Conservation (phyloP, 1,140 invertebrate genomes). For the Drosophila willistoni region DNA sequence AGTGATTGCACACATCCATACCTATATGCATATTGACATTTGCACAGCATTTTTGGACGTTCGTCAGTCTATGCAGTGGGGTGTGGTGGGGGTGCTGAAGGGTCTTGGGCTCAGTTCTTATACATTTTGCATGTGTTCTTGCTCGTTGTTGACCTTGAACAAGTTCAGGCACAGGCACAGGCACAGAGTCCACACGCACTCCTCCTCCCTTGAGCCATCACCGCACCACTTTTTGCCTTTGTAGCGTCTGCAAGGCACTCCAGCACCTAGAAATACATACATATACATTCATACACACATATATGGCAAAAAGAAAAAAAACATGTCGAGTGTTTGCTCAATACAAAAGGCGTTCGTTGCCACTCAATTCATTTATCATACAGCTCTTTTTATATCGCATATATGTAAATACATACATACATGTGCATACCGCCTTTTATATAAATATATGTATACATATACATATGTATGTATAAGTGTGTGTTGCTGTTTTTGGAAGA, state of each 20-base stretch:
- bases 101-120: not conserved
- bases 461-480: not conserved
- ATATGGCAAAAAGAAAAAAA: not conserved
- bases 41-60: too few species aligned
- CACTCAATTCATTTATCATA: slow-evolving; percentile 7
- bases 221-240: slow-evolving; percentile 5
- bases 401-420: not conserved
- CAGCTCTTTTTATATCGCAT: too few species aligned
- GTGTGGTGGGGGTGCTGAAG: too few species aligned
- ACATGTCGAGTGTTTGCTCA: slow-evolving; percentile 4
- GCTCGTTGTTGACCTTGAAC: slow-evolving; percentile 62
- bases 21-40: too few species aligned
- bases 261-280: not conserved
- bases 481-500: too few species aligned
- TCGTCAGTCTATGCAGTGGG: too few species aligned
- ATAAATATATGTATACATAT: not conserved
- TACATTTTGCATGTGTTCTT: slow-evolving; percentile 24
- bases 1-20: too few species aligned
- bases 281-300: too few species aligned
- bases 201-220: not conserved
- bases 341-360: slow-evolving; percentile 4
- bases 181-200: slow-evolving; percentile 35
- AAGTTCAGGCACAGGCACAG: slow-evolving; percentile 68
- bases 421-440: not conserved
- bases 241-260: slow-evolving; percentile 1